phyloP scores from a whole-genome alignment of 2,888 invertebrate genomes.

The Xestia sexstrigata region DNA sequence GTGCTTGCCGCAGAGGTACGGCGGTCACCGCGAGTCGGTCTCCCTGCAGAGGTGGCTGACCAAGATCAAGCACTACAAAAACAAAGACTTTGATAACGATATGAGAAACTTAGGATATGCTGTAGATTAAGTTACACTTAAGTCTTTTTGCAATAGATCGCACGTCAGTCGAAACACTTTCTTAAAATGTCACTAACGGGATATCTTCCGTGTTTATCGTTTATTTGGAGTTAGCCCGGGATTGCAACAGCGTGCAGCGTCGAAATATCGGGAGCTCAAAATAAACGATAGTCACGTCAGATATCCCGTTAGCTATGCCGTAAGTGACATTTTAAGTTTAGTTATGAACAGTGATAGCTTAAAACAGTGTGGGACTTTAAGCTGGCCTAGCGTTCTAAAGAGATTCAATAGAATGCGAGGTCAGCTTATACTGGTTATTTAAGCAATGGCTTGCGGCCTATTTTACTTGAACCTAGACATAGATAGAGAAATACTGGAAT shows the following conservation, averaged over 20 bases:
- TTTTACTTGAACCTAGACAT: neutral
- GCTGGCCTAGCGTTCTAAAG: neutral
- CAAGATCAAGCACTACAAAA: conserved; percentile 84
- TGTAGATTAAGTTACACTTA: conserved; percentile 68
- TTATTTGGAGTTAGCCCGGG: too few relatives aligned
- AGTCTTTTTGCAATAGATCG: neutral
- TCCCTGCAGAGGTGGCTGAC: conserved; percentile 81
- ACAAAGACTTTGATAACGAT: conserved; percentile 83
- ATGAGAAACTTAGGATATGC: conserved; percentile 82
- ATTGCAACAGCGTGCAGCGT: too few relatives aligned
- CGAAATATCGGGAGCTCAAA: too few relatives aligned
- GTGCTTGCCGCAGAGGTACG: conserved; percentile 84
- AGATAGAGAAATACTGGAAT: neutral
- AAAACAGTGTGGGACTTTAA: too few relatives aligned
- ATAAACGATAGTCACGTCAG: too few relatives aligned
- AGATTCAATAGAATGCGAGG: neutral
- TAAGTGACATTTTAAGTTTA: too few relatives aligned
- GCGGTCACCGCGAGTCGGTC: conserved; percentile 79
- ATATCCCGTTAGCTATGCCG: too few relatives aligned
- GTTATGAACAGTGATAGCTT: too few relatives aligned
- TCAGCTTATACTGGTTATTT: neutral
- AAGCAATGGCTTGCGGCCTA: neutral
- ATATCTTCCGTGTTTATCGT: too few relatives aligned
- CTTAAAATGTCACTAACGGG: too few relatives aligned
- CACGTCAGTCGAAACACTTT: too few relatives aligned